Conservation (phyloP, 2,797 vertebrate genomes). For the Acomys russatus region DNA sequence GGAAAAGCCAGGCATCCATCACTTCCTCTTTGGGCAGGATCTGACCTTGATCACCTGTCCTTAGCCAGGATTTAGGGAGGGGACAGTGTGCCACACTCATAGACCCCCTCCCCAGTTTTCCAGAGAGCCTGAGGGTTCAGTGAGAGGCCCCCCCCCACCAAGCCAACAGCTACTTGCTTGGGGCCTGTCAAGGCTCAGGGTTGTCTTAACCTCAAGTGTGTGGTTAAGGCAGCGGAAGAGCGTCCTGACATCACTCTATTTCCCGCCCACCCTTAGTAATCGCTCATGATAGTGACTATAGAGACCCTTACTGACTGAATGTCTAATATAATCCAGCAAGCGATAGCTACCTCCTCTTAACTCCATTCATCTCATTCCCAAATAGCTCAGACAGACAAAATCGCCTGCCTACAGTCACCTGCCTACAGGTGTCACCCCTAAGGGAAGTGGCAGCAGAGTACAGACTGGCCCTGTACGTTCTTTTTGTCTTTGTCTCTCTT, state of each 20-base stretch:
- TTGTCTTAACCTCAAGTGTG: neutral
- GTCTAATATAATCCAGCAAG: neutral
- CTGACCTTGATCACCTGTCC: neutral
- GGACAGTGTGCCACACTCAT: neutral
- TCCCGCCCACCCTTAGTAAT: neutral
- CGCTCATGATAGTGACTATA: neutral
- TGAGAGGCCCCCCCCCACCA: too few relatives aligned
- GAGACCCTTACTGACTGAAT: neutral
- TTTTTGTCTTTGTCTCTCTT: neutral
- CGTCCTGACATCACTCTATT: neutral
- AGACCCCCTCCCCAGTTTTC: neutral
- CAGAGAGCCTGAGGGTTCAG: neutral
- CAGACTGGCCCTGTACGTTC: neutral
- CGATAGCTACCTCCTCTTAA: neutral
- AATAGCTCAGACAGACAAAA: neutral
- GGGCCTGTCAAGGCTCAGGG: neutral
- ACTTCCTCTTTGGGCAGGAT: constrained; percentile 37
- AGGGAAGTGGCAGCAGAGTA: neutral
- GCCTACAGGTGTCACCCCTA: neutral
- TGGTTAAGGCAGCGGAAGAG: too few relatives aligned
- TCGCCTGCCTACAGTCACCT: neutral
- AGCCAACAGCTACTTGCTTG: neutral
- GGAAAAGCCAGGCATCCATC: neutral
- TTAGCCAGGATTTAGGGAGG: neutral
- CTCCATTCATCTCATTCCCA: neutral